Conservation (phyloP, 2,888 invertebrate genomes). For the Microplitis deprimator region DNA sequence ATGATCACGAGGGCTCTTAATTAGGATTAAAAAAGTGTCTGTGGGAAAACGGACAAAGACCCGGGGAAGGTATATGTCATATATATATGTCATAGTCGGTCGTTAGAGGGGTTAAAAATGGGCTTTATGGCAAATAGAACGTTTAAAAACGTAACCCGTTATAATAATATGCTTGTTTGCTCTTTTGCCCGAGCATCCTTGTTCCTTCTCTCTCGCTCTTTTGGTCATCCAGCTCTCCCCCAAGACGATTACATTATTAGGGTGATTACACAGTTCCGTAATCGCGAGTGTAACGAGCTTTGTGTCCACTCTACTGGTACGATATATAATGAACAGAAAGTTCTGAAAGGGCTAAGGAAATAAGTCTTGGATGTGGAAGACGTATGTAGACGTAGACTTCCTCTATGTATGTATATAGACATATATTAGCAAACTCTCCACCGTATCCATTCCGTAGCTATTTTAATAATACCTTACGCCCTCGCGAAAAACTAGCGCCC, state of each 20-base stretch:
- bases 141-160: conserved; percentile 19
- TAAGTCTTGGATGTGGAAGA: background rate
- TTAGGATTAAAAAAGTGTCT: background rate
- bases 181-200: background rate
- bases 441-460: too few species aligned
- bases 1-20: background rate
- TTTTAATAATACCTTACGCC: background rate
- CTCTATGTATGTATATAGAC: too few species aligned
- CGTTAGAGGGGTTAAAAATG: conserved; percentile 29
- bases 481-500: conserved; percentile 42
- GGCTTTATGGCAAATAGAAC: conserved; percentile 35
- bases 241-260: conserved; percentile 53
- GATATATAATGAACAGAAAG: background rate
- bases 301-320: background rate
- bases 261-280: conserved; percentile 52
- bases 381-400: too few species aligned
- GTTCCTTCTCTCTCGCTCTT: too few species aligned
- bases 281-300: conserved; percentile 22
- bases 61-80: background rate
- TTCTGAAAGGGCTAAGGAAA: background rate
- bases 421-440: too few species aligned
- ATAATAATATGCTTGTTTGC: conserved; percentile 24
- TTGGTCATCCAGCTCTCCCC: background rate
- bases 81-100: conserved; percentile 32
- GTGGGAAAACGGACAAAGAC: background rate